Conservation (phyloP, 2,797 vertebrate species). For the Knipowitschia caucasica region DNA sequence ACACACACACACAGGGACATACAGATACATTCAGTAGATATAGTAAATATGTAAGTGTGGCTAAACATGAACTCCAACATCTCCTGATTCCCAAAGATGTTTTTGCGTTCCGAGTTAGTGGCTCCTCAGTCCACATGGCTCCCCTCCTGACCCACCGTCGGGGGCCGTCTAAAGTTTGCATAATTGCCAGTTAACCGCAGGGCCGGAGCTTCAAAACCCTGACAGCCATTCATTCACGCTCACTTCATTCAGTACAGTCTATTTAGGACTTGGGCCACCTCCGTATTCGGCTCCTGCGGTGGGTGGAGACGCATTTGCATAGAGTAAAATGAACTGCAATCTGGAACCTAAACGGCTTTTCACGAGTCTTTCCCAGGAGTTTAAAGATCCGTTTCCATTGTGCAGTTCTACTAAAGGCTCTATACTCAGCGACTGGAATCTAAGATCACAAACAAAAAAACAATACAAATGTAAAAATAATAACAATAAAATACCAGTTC, state of each 20-base stretch:
- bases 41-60: no score
- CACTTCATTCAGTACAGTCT: background rate
- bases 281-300: background rate
- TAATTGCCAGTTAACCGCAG: background rate
- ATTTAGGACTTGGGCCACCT: background rate
- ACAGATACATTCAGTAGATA: no score
- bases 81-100: no score
- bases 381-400: background rate
- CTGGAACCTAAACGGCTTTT: background rate
- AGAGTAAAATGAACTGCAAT: background rate
- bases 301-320: background rate
- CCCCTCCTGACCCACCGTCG: no score
- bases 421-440: no score
- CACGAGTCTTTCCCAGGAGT: background rate
- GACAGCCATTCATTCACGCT: background rate
- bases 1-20: no score
- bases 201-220: background rate
- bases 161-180: background rate
- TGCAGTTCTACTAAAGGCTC: background rate
- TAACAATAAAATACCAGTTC: no score
- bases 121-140: no score
- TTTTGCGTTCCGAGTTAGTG: no score
- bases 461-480: no score
- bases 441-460: no score
- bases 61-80: no score